A percentile compares a stretch with the other conserved stretches of the same genome.
These are phyloP conservation scores for Lasius platythorax DNA, from an alignment of 2,888 invertebrate genomes.

Conservation along the genomic window DNA sequence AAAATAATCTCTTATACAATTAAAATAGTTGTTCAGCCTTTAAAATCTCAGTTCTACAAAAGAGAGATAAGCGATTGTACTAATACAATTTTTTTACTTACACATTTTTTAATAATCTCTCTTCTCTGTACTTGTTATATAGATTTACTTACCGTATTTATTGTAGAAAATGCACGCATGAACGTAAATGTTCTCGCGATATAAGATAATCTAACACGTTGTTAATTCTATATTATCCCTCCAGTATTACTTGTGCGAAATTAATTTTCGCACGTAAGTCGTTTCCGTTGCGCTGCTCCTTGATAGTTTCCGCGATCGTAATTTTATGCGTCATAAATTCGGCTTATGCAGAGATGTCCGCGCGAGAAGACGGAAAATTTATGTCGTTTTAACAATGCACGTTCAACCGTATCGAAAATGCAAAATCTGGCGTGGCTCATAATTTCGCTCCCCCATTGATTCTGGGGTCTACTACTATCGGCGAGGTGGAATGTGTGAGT, in stretches of 20 bases:
- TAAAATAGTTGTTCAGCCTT: background rate
- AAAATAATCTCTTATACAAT: background rate
- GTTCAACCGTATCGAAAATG: slow-evolving; percentile 7
- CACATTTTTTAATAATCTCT: background rate
- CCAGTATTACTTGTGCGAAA: background rate
- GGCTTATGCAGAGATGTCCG: background rate
- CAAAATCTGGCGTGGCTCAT: background rate
- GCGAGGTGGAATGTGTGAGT: slow-evolving; percentile 52
- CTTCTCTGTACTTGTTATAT: background rate
- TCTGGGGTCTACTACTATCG: slow-evolving; percentile 21
- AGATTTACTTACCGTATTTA: slow-evolving; percentile 23
- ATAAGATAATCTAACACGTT: slow-evolving; percentile 18
- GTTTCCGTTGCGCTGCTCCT: background rate
- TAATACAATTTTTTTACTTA: background rate
- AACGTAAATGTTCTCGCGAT: background rate
- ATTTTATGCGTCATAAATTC: slow-evolving; percentile 27
- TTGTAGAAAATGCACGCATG: background rate
- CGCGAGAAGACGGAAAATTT: background rate
- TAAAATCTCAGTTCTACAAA: background rate
- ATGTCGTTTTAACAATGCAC: background rate
- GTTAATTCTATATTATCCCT: slow-evolving; percentile 14
- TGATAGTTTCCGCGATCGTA: slow-evolving; percentile 3
- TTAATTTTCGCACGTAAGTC: slow-evolving; percentile 12
- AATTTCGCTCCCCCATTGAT: slow-evolving; percentile 27
- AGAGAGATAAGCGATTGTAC: background rate